Base-by-base conservation (phyloP, 2,113 vertebrate species). In the Acinonyx jubatus region DNA sequence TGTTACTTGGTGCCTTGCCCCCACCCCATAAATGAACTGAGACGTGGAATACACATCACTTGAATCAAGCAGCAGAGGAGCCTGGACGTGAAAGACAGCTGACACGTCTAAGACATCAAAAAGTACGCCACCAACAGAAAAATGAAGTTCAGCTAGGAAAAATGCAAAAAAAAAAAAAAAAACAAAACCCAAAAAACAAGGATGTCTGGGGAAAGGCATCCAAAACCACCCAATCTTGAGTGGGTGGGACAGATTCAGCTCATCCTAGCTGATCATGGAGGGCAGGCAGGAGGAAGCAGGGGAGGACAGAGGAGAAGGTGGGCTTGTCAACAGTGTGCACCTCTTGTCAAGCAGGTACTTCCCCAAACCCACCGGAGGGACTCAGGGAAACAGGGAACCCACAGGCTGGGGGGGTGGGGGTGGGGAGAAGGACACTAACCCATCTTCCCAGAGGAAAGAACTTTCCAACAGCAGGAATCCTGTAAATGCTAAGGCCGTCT, bases 1-100 rank as follows among this genome's bases (percentile, higher is more conserved):
- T 48, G 85, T 82, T 87, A 38, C 91, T 82, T 48, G 71, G 41
- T 18, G 50, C 68, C 38, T 76, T 27, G 41, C 57, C 63, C 48
- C 29, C 0, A 7, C 9, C 33, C 65, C 25, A 8, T 31, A 38
- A 87, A 63, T 52, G 93, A 97, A 87, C 48, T 74, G n/a, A 29
- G 78, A 73, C 0, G 0, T 5, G 13, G 78, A 63, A 69, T 33
- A 84, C 38, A 73, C 3, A 50, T 29, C 36, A 12, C 83, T 94
- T 27, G 68, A 81, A 94, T 83, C 93, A 97, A 83, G 91, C 73
- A 48, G 63, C 79, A 73, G 89, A 92, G 65, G 50, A 31, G 23
- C 69, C 36, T 1, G 10, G 89, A 92, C 86, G 57, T 74, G 55
- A 85, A 68, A 82, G 29, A 65, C 19, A 89, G 66, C 71, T 89